Conservation (phyloP, 2,113 vertebrate genomes). For the Pungitius pungitius region DNA sequence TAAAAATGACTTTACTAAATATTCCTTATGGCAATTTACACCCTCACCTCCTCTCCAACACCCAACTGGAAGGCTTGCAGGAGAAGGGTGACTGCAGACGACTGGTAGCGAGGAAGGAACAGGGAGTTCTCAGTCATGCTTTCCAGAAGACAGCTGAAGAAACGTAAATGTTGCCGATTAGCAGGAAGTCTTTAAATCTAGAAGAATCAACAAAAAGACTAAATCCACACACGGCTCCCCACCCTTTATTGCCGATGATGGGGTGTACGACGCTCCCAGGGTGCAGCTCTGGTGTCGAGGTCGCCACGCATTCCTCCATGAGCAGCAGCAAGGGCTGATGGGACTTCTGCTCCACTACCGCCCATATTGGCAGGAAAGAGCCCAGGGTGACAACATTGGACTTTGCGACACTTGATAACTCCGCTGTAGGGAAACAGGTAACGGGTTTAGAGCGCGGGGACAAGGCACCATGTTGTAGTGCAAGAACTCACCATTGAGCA, state of each 20-base stretch:
- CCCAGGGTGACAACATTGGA: slow-evolving; percentile 75
- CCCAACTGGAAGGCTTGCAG: slow-evolving; percentile 79
- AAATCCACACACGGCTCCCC: not conserved
- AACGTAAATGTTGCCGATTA: not conserved
- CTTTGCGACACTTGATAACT: slow-evolving; percentile 63
- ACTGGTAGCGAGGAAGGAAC: slow-evolving; percentile 75
- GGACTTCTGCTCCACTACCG: slow-evolving; percentile 72
- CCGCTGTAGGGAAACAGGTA: slow-evolving; percentile 57
- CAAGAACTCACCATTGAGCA: slow-evolving; percentile 72
- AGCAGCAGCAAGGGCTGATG: slow-evolving; percentile 81
- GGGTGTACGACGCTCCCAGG: slow-evolving; percentile 57
- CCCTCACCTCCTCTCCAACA: slow-evolving; percentile 55
- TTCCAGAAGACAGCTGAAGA: slow-evolving; percentile 79
- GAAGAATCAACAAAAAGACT: not conserved
- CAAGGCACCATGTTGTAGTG: rapidly evolving
- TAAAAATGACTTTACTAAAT: not conserved
- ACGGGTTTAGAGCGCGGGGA: not conserved
- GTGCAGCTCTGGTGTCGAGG: slow-evolving; percentile 52
- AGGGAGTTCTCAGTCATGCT: slow-evolving; percentile 61
- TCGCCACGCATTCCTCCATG: slow-evolving; percentile 80
- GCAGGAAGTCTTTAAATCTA: rapidly evolving
- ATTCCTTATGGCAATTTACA: not conserved
- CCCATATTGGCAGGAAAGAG: slow-evolving; percentile 78
- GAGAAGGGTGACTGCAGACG: slow-evolving; percentile 69
- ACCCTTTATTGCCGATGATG: slow-evolving; percentile 82